Base-by-base conservation (phyloP, 2,113 vertebrate genomes). In the Sminthopsis crassicaudata region DNA sequence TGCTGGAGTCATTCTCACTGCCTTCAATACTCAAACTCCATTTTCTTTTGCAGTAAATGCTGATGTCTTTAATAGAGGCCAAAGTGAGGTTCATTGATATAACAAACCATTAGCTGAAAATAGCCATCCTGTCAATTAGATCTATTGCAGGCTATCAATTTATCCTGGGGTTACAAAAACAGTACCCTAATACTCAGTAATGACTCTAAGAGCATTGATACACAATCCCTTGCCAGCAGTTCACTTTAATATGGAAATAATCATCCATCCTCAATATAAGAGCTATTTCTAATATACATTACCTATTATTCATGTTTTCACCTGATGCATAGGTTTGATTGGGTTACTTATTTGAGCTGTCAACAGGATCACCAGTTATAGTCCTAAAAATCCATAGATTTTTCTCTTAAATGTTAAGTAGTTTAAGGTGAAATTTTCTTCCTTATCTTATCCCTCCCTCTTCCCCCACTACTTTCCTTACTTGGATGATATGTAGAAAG, bases 271-370 rank as follows among this genome's bases (percentile, higher is more conserved):
- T 96, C 93, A 54, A 90, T 94, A 92, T 92, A 97, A 92, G 96
- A 98, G 95, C 96, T 97, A 91, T 93, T 97, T 98, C 96, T 97
- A 96, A 98, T 93, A 89, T 24, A 92, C 90, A 96, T 91, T 96
- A 95, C 95, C 95, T 97, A 51, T 95, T 94, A 92, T 98, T 96
- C 95, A 93, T 98, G 97, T 98, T 96, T 93, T 97, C 94, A 84
- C 95, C 95, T 95, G 93, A 92, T 92, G 48, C 0, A 91, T n/a
- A 25, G 51, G 67, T 93, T 88, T 93, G 90, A 30, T 95, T 53
- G 89, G n/a, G n/a, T 3, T 96, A 9, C 26, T 36, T 94, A 91
- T 94, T 90, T 90, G 10, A 88, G 46, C 57, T 36, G 60, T 19
- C 16, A 84, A 42, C n/a, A 84, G 42, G 60, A 94, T 94, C 92